Evolutionary conservation across 2,888 invertebrate genomes (phyloP).

Genomic region (Arrhopalites spinosus): DNA sequence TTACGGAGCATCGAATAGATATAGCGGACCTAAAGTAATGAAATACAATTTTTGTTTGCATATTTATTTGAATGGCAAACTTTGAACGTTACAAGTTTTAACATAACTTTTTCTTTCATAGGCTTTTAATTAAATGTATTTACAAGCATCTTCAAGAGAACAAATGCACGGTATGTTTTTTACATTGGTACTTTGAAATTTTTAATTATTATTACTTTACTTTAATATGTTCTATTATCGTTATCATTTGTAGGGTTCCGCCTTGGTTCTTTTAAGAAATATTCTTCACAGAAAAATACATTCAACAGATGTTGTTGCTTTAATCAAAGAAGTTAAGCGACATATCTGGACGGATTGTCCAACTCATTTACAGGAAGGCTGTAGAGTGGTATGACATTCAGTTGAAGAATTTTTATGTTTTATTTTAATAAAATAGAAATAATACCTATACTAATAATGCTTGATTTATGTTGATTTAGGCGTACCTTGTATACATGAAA

Average conservation of each 20-base stretch:
- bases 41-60: too few relatives aligned
- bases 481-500: conserved; percentile 29
- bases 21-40: conserved; percentile 12
- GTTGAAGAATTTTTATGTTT: background rate
- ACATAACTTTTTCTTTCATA: too few relatives aligned
- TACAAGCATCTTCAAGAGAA: conserved; percentile 29
- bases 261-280: conserved; percentile 20
- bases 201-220: background rate
- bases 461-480: conserved; percentile 25
- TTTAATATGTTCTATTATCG: background rate
- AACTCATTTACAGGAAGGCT: conserved; percentile 34
- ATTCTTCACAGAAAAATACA: conserved; percentile 28
- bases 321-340: conserved; percentile 28
- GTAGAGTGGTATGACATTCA: conserved; percentile 24
- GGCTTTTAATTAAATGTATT: conserved; percentile 26
- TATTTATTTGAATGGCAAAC: too few relatives aligned
- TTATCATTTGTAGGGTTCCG: conserved; percentile 31
- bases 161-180: conserved; percentile 34
- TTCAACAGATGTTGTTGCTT: conserved; percentile 3
- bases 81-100: too few relatives aligned
- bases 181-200: background rate
- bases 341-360: conserved; percentile 29
- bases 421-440: background rate
- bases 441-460: background rate
- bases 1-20: conserved; percentile 27